Conservation (phyloP, 2,797 vertebrate genomes). For the Antennarius maculatus region DNA sequence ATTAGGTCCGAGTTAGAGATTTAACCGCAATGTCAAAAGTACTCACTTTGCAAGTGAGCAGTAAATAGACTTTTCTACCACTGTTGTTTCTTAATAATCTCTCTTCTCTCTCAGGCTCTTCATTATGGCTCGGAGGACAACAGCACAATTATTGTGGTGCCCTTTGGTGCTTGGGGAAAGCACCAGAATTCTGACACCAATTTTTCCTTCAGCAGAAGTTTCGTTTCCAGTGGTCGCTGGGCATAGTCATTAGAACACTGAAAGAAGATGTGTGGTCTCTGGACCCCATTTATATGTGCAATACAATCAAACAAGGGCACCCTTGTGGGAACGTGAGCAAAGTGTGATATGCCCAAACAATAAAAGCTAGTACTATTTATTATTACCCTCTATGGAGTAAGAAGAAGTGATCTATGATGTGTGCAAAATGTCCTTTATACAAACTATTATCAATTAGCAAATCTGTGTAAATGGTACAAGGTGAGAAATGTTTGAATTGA, state of each 20-base stretch:
- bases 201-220: conserved; percentile 96
- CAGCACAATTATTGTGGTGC: conserved; percentile 92
- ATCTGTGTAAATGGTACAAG: conserved; percentile 41
- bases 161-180: conserved; percentile 97
- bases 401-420: conserved; percentile 38
- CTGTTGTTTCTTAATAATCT: background rate
- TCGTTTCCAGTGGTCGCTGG: conserved; percentile 95
- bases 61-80: background rate
- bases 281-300: conserved; percentile 71
- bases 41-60: background rate
- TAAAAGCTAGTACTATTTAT: conserved; percentile 37
- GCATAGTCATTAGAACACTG: conserved; percentile 75
- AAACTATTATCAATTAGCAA: conserved; percentile 28
- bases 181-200: conserved; percentile 86
- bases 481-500: conserved; percentile 22
- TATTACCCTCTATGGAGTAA: conserved; percentile 26
- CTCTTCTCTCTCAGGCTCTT: conserved; percentile 80
- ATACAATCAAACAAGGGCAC: conserved; percentile 60
- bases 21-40: background rate
- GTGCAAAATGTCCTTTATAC: conserved; percentile 43
- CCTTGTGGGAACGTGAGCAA: conserved; percentile 28
- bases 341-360: conserved; percentile 29
- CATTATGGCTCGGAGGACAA: conserved; percentile 98
- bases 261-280: conserved; percentile 17
- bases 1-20: too few species aligned